phyloP scores from a whole-genome alignment of 2,797 vertebrate species.

The Apodemus agrarius region DNA sequence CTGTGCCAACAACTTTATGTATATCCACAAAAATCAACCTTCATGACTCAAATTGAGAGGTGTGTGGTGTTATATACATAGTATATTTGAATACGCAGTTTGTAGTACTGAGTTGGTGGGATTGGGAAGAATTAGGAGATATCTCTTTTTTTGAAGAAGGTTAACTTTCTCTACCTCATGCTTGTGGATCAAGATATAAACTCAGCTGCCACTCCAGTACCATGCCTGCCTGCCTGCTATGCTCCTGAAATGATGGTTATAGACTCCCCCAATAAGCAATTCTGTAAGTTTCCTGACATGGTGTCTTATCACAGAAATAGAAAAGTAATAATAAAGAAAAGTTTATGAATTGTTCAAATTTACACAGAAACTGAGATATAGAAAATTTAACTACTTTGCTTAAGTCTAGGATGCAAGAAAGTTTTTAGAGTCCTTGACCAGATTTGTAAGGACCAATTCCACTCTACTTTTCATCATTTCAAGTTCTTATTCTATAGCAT shows the following conservation, averaged over 20 bases:
- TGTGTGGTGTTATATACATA: not conserved
- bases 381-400: not conserved
- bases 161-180: not conserved
- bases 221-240: not conserved
- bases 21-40: not conserved
- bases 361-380: not conserved
- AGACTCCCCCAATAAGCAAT: no score
- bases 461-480: not conserved
- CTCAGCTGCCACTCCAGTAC: no score
- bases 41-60: not conserved
- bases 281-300: not conserved
- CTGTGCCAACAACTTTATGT: not conserved
- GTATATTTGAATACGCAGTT: not conserved
- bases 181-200: not conserved
- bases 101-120: not conserved
- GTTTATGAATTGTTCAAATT: not conserved
- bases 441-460: not conserved
- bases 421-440: not conserved
- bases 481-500: not conserved
- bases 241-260: not conserved
- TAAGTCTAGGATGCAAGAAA: not conserved
- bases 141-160: not conserved
- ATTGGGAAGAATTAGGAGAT: not conserved
- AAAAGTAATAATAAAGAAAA: not conserved
- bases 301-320: not conserved